Evolutionary conservation across 2,113 vertebrate species (phyloP).

Genomic region (human (Homo sapiens)): GRCh38 chr7:131439001-131439500

Average conservation of each 20-base stretch:
- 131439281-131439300: background rate
- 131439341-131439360: background rate
- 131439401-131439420: conserved; percentile 16
- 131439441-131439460: background rate
- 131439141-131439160: conserved; percentile 32
- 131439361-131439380: conserved; percentile 9
- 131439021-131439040: background rate
- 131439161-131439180: conserved; percentile 38
- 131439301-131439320: conserved; percentile 5
- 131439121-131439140: background rate
- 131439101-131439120: background rate
- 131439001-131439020: background rate
- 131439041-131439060: background rate
- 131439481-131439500: background rate
- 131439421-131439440: conserved; percentile 29
- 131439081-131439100: background rate
- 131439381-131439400: background rate
- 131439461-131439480: background rate
- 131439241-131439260: conserved; percentile 7
- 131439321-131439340: background rate
- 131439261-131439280: conserved; percentile 22
- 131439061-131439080: background rate
- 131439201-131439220: conserved; percentile 38
- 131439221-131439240: conserved; percentile 16
- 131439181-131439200: conserved; percentile 25